Base-by-base conservation (phyloP, 30 jellyfish, hydroid and myxozoan species). In the Aurelia aurita region DNA sequence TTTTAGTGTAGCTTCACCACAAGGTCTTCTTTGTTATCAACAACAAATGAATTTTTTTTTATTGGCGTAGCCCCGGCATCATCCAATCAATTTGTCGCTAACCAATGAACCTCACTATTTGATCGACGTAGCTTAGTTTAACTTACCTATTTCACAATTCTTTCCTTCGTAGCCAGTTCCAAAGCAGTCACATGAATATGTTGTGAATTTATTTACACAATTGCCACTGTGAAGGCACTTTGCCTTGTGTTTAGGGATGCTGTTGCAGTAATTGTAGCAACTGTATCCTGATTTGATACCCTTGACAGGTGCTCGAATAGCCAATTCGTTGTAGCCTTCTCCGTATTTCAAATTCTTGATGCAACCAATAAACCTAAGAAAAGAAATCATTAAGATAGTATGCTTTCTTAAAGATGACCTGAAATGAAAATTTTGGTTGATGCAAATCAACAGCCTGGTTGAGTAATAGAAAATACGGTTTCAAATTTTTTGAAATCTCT, bases 341-440 rank as follows among this genome's bases (percentile, higher is more conserved):
- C 85, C 82, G 35, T 65, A 82, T 32, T 54, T 82, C 47, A 82
- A 19, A 46, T 82, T 71, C 34, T 82, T 69, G 65, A 82, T 82
- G 91, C 91, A 82, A 43, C 91, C 91, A 55, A 82, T 21, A 69
- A 82, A 82, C 57, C 91, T 82, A 21, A 23, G 13, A 22, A 18
- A 61, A 27, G 23, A 28, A 9, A 6, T 12, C 19, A 57, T 8
- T 11, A n/a, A 1, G n/a, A n/a, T n/a, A n/a, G n/a, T n/a, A n/a
- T n/a, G n/a, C n/a, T n/a, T n/a, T n/a, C n/a, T n/a, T n/a, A n/a
- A n/a, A n/a, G n/a, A n/a, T n/a, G n/a, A n/a, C n/a, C n/a, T n/a
- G n/a, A n/a, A n/a, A n/a, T n/a, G n/a, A n/a, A n/a, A n/a, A n/a
- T n/a, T n/a, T n/a, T n/a, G n/a, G n/a, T n/a, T n/a, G n/a, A n/a